Conservation (phyloP, 2,797 vertebrate species). For the Tokudaia tokunoshimensis region DNA sequence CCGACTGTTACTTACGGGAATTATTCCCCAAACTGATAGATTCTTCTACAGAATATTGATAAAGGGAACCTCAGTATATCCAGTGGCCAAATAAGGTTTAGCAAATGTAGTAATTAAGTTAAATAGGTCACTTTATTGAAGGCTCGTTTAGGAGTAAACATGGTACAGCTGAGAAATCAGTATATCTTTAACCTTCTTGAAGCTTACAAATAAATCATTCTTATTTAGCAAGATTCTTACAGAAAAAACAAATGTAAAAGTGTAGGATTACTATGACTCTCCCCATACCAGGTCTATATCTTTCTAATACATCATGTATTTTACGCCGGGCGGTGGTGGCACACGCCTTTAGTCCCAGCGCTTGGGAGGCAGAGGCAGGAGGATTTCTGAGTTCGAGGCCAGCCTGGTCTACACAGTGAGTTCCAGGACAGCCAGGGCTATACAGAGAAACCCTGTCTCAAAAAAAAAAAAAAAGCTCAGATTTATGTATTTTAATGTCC, state of each 20-base stretch:
- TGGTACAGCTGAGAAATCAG: neutral
- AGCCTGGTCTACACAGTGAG: no score
- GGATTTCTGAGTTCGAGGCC: no score
- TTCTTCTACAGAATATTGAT: neutral
- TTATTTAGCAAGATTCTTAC: neutral
- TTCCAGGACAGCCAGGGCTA: no score
- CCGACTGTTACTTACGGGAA: neutral
- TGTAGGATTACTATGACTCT: neutral
- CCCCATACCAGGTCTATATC: neutral
- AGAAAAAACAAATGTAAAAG: neutral
- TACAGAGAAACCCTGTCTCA: no score
- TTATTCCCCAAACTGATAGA: neutral
- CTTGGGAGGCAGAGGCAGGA: no score
- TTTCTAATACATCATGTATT: neutral
- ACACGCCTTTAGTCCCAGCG: no score
- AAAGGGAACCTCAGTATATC: neutral
- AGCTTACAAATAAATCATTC: neutral
- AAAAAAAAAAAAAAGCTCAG: no score
- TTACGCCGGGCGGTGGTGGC: no score
- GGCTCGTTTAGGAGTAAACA: neutral
- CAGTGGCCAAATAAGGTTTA: neutral
- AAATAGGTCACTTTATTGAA: neutral
- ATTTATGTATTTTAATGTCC: neutral
- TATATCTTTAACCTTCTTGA: neutral
- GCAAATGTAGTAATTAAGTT: neutral